These are phyloP conservation scores for Drosophila bifasciata DNA, from an alignment of 1,140 invertebrate species.

Conservation along the genomic window DNA sequence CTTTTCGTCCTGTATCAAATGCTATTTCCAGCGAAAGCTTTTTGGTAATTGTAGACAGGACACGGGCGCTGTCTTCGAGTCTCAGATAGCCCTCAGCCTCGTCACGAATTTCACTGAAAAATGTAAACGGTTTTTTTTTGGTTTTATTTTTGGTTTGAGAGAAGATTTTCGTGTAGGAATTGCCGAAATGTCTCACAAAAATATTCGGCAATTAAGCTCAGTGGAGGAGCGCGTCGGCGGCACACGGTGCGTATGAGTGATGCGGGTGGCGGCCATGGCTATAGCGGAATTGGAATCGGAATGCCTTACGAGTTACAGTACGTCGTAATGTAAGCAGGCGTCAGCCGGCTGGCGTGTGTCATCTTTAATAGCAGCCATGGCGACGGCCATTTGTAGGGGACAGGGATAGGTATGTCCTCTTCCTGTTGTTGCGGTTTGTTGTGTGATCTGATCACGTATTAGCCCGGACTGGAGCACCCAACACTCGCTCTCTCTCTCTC, in stretches of 20 bases:
- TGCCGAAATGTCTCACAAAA: constrained; percentile 37
- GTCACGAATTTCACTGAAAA: constrained; percentile 41
- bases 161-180: constrained; percentile 4
- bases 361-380: constrained; percentile 71
- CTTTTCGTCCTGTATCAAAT: constrained; percentile 50
- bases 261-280: constrained; percentile 6
- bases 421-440: constrained; percentile 43
- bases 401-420: constrained; percentile 36
- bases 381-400: constrained; percentile 36
- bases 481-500: too few relatives aligned
- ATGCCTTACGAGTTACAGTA: constrained; percentile 58
- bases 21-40: constrained; percentile 13
- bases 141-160: too few relatives aligned
- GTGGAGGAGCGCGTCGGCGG: constrained; percentile 6
- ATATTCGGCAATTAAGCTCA: constrained; percentile 71
- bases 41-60: constrained; percentile 42
- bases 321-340: constrained; percentile 71
- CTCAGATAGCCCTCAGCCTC: constrained; percentile 16
- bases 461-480: constrained; percentile 16
- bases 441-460: constrained; percentile 50
- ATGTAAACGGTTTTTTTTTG: constrained; percentile 25
- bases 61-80: neutral
- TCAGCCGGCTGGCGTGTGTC: constrained; percentile 74
- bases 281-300: constrained; percentile 49
- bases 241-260: constrained; percentile 53